These are phyloP conservation scores for Romanogobio albipinnatus DNA, from an alignment of 2,113 vertebrate genomes.

Conservation along the genomic window DNA sequence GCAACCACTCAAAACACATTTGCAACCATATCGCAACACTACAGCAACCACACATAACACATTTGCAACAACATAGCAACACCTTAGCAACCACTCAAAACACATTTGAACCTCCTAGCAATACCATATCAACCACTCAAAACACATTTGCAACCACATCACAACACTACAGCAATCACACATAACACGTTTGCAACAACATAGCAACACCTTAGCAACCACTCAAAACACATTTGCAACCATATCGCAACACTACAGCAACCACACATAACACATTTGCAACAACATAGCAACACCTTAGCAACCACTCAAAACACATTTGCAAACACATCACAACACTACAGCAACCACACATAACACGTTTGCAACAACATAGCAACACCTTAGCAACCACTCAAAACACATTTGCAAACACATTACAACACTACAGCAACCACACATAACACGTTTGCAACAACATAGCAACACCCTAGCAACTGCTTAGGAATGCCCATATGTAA, in stretches of 20 bases:
- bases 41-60: no score
- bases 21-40: no score
- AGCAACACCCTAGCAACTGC: background rate
- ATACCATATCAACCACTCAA: background rate
- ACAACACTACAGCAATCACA: background rate
- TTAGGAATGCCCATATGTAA: no score
- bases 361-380: no score
- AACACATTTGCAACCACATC: background rate
- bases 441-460: background rate
- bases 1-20: background rate
- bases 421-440: background rate
- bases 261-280: no score
- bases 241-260: no score
- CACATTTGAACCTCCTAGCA: no score
- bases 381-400: no score
- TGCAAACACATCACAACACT: no score
- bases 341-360: no score
- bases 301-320: background rate
- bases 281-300: background rate
- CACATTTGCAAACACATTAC: background rate
- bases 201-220: background rate
- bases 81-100: no score
- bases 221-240: background rate
- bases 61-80: no score
- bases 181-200: background rate